A percentile compares a stretch with the other conserved stretches of the same genome.
Evolutionary conservation across 2,113 vertebrate genomes (phyloP).

Genomic region (Athene cunicularia): DNA sequence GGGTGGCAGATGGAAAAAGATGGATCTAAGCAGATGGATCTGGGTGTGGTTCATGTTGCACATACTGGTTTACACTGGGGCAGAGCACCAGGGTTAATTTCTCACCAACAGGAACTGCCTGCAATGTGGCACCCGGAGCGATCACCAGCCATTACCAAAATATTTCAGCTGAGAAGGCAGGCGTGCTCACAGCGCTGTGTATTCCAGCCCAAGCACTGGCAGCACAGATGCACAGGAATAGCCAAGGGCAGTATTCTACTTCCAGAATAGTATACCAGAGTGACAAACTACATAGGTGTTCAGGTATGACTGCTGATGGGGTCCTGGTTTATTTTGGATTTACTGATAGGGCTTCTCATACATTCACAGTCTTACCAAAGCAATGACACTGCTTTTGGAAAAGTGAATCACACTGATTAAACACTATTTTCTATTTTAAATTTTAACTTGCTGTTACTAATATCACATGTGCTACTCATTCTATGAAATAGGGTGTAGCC

Average conservation of each 20-base stretch:
- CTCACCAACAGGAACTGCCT: not conserved
- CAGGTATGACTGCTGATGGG: not conserved
- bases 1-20: conserved; percentile 2
- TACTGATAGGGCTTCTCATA: not conserved
- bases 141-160: not conserved
- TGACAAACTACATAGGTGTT: not conserved
- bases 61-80: not conserved
- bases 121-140: not conserved
- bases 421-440: not conserved
- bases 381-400: not conserved
- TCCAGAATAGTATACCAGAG: not conserved
- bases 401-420: not conserved
- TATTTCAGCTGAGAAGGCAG: not conserved
- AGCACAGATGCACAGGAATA: not conserved
- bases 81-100: not conserved
- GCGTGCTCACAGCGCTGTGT: fast-evolving
- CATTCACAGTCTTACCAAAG: not conserved
- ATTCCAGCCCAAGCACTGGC: fast-evolving
- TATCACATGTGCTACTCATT: not conserved
- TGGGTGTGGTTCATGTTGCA: not conserved
- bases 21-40: not conserved
- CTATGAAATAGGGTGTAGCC: not conserved
- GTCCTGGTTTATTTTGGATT: not conserved
- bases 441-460: not conserved
- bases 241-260: not conserved